Evolutionary conservation across 2,113 vertebrate genomes (phyloP).

Genomic region (Bos taurus): ARS-UCD2.0 NC_037338.1:85629001-85629500

Average conservation of each 20-base stretch:
- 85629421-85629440: constrained; percentile 56
- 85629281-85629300: constrained; percentile 61
- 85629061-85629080: constrained; percentile 46
- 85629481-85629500: neutral
- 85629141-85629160: constrained; percentile 60
- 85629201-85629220: constrained; percentile 49
- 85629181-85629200: constrained; percentile 45
- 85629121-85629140: constrained; percentile 72
- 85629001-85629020: constrained; percentile 51
- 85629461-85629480: constrained; percentile 10
- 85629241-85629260: constrained; percentile 56
- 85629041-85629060: constrained; percentile 26
- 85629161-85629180: constrained; percentile 21
- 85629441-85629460: neutral
- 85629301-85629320: constrained; percentile 50
- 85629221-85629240: constrained; percentile 49
- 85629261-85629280: constrained; percentile 43
- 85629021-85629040: constrained; percentile 44
- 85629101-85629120: constrained; percentile 64
- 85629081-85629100: constrained; percentile 43
- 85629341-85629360: constrained; percentile 40
- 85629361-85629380: constrained; percentile 46
- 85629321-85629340: constrained; percentile 52
- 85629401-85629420: constrained; percentile 41
- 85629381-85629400: constrained; percentile 17